Evolutionary conservation across 2,113 vertebrate species (phyloP).

Genomic region (Catagonus wagneri): DNA sequence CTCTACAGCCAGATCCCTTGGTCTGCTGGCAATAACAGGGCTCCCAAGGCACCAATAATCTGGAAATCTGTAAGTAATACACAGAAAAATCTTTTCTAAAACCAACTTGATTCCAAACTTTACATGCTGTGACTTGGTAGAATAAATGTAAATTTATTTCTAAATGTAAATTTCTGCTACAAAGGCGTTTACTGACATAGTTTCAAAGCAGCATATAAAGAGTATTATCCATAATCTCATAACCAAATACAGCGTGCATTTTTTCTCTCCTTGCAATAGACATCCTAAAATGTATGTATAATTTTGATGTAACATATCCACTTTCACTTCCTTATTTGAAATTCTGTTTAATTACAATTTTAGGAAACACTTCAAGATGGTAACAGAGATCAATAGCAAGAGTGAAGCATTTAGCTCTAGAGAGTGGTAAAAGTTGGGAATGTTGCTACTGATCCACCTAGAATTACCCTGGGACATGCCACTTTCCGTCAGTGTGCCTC

Average conservation of each 20-base stretch:
- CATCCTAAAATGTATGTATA: not conserved
- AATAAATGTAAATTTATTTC: slow-evolving; percentile 21
- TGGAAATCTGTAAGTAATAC: not conserved
- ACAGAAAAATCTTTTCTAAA: slow-evolving; percentile 24
- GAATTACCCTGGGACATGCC: not conserved
- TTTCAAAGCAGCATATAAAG: not conserved
- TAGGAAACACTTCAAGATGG: not conserved
- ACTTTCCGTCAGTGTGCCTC: not conserved
- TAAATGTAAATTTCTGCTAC: slow-evolving; percentile 2
- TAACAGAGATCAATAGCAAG: not conserved
- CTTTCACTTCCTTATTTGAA: slow-evolving; percentile 32
- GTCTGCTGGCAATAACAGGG: not conserved
- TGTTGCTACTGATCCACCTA: not conserved
- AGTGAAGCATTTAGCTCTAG: not conserved
- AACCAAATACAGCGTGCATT: not conserved
- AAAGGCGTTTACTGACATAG: slow-evolving; percentile 4
- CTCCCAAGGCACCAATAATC: not conserved
- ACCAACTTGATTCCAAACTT: not conserved
- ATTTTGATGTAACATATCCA: slow-evolving; percentile 24
- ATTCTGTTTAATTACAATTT: slow-evolving; percentile 13
- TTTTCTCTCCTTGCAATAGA: not conserved
- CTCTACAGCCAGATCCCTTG: not conserved
- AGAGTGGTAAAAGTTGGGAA: not conserved
- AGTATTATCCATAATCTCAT: not conserved
- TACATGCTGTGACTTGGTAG: not conserved